Conservation (phyloP, 2,888 invertebrate genomes). For the Amiota communis region DNA sequence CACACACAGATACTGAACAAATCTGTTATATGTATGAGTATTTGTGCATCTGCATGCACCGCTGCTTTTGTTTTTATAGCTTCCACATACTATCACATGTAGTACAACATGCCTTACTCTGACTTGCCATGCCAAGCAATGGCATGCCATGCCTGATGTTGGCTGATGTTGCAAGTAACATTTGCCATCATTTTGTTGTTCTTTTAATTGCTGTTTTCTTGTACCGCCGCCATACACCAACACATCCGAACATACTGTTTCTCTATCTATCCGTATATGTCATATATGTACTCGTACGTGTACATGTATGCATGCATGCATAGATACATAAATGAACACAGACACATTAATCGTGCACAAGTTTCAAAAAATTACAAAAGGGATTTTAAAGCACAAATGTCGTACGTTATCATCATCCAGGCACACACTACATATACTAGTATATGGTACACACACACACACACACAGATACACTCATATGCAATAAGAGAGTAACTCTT, state of each 20-base stretch:
- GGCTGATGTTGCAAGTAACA: no score
- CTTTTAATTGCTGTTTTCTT: constrained; percentile 18
- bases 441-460: background rate
- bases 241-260: background rate
- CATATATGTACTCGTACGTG: background rate
- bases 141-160: no score
- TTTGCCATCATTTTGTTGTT: constrained; percentile 3
- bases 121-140: no score
- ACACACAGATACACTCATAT: background rate
- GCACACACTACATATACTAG: constrained; percentile 6
- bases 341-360: constrained; percentile 65
- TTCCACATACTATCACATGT: no score
- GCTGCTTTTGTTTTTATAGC: background rate
- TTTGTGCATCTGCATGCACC: constrained; percentile 11
- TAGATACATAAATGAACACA: background rate
- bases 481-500: no score
- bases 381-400: constrained; percentile 65
- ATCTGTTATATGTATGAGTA: background rate
- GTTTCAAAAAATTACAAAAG: constrained; percentile 59
- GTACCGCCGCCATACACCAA: constrained; percentile 4
- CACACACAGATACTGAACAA: constrained; percentile 7
- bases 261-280: background rate
- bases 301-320: background rate
- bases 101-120: no score
- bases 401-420: constrained; percentile 59